A percentile compares a stretch with the other conserved stretches of the same genome.
Conservation (phyloP, 1,140 invertebrate species). For the Drosophila triauraria region DNA sequence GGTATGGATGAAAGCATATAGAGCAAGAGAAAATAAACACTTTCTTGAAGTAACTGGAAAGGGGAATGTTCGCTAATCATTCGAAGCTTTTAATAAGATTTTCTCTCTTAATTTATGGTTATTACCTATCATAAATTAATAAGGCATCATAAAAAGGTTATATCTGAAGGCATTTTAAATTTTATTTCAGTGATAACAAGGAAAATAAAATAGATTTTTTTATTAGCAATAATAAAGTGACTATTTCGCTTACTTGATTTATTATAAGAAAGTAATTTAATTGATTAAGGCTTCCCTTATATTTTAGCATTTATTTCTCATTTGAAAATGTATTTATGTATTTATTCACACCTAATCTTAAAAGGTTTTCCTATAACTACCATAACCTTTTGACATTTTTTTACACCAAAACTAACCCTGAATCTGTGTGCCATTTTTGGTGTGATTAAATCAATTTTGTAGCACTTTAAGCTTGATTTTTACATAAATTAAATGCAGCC, state of each 20-base stretch:
- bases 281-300: no score
- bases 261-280: no score
- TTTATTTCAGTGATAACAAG: not conserved
- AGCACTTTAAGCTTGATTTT: slow-evolving; percentile 16
- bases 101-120: not conserved
- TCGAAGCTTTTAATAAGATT: not conserved
- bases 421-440: slow-evolving; percentile 15
- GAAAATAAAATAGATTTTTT: not conserved
- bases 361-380: not conserved
- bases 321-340: not conserved
- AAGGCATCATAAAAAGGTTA: not conserved
- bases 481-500: slow-evolving; percentile 27
- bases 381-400: slow-evolving; percentile 12
- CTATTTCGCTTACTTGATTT: no score
- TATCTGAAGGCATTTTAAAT: no score
- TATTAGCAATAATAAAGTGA: no score
- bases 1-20: no score
- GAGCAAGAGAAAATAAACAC: not conserved
- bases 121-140: not conserved
- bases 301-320: no score
- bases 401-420: slow-evolving; percentile 12
- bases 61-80: not conserved
- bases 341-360: no score
- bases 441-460: slow-evolving; percentile 34
- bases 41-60: not conserved